Evolutionary conservation across 2,888 invertebrate genomes (phyloP).

Genomic region (Protonemura montana): DNA sequence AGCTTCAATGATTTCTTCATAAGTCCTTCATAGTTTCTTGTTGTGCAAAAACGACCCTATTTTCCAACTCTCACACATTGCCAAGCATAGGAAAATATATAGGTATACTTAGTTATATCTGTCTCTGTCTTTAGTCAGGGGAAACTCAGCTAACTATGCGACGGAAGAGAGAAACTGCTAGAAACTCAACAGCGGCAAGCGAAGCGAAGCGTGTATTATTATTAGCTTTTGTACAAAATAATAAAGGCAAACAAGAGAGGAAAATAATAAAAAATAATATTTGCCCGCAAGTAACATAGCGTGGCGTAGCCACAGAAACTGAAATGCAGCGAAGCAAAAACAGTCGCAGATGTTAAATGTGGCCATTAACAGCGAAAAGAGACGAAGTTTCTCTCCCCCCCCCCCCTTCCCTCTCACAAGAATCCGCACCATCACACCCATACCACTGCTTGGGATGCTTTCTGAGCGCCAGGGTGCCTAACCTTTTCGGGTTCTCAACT

Average conservation of each 20-base stretch:
- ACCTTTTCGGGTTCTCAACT: no score
- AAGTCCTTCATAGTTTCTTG: constrained; percentile 13
- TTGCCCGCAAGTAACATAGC: constrained; percentile 29
- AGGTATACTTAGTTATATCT: background rate
- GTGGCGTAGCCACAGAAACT: constrained; percentile 21
- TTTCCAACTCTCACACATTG: constrained; percentile 40
- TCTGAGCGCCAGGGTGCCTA: no score
- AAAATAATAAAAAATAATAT: constrained; percentile 41
- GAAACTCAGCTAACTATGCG: constrained; percentile 39
- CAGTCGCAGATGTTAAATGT: constrained; percentile 41
- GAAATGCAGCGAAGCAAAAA: constrained; percentile 36
- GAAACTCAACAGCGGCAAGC: constrained; percentile 33
- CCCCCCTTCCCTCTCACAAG: background rate
- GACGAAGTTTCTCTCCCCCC: background rate
- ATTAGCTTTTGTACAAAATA: constrained; percentile 46
- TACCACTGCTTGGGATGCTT: no score
- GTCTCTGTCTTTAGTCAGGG: constrained; percentile 35
- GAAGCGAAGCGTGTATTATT: constrained; percentile 44
- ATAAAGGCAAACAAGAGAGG: constrained; percentile 43
- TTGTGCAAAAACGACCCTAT: constrained; percentile 26
- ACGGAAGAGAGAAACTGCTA: constrained; percentile 45
- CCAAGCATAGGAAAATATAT: background rate
- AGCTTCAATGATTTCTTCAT: constrained; percentile 48
- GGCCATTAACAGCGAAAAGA: constrained; percentile 34
- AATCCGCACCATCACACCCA: background rate